Evolutionary conservation across 2,797 vertebrate genomes (phyloP), one percentile per base, ranked within the genome.

Genomic region (Diglossa cyanea): DNA sequence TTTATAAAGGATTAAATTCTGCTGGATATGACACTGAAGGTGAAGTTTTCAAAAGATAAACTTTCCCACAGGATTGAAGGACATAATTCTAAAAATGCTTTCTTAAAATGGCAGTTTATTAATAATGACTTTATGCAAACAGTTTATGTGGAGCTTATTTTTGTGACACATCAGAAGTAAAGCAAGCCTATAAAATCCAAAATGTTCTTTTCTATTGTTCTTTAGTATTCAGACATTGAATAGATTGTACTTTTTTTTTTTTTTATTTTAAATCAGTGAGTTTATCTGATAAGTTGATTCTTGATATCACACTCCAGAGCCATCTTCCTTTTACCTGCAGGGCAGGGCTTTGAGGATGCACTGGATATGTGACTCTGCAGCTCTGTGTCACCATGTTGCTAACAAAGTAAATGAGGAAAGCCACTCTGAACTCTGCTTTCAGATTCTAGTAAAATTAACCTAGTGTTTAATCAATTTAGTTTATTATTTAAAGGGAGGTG

Each of bases 11-110:
- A 90, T 67, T 76, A 57, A 73, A 26, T 94, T 92, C 76, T 86
- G 28, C 60, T 90, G 62, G n/a, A 24, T 83, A 57, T 75, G 63
- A 90, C 62, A 78, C 3, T 35, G 55, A 81, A 92, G 71, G 62
- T 70, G 37, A 88, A 86, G 57, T 63, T 95, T 88, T 88, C 66
- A 73, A 67, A 95, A 92, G 58, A 84, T 31, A 84, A 85, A 87
- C 76, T 84, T 88, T 48, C 63, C 70, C 60, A 31, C 7, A 60
- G 63, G 74, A 78, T 21, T 28, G n/a, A 78, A 65, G 26, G 24
- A 74, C 28, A 25, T 68, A 31, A 77, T 44, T 88, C 37, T 80
- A 65, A 67, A 94, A 88, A 57, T 16, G 2, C 18, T 58, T 91
- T 58, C 35, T 65, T 75, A 83, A 89, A 80, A 80, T 9, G 11